Evolutionary conservation across 2,888 invertebrate genomes (phyloP), one percentile per base, ranked within the genome.

Genomic region (Octonoba sinensis): DNA sequence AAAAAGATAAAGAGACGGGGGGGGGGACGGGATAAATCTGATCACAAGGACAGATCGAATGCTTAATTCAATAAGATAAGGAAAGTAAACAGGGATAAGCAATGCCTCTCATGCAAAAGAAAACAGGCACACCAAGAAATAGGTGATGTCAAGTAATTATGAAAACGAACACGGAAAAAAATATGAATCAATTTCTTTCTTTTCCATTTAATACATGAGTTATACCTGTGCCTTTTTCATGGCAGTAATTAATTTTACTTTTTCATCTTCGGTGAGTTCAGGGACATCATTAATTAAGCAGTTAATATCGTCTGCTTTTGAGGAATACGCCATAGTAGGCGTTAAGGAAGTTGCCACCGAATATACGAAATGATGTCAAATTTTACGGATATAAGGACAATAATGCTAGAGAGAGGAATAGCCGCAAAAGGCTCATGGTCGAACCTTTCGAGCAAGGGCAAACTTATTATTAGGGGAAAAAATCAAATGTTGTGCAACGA

Each of bases 201-300:
- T 1, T 16, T 57, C 11, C 13, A 57, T 22, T 13, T n/a, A 18
- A 18, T 57, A 15, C n/a, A 57, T 13, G 57, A 13, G 3, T 54
- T 47, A 64, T 78, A 84, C 84, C 75, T 84, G 76, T 59, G 84
- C 84, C 71, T 83, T 84, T 64, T 79, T 72, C 82, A 83, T 83
- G 12, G 81, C 84, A 22, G 71, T 62, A 47, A 83, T 79, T 56
- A 84, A 67, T 46, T 82, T 78, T 69, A 75, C 59, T 75, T 76
- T 84, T 64, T 84, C 84, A 67, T 84, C 84, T 74, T 84, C 83
- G n/a, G 82, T 84, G 54, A 84, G 78, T 69, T 74, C 82, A 59
- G 84, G 84, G 70, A 84, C 84, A 65, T 76, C 79, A 57, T 83
- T 83, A 57, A 83, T 77, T 70, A 83, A 74, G 72, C 71, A 56